A percentile compares a stretch with the other conserved stretches of the same genome.
Conservation (phyloP, 2,797 vertebrate genomes). For the Esox lucius region DNA sequence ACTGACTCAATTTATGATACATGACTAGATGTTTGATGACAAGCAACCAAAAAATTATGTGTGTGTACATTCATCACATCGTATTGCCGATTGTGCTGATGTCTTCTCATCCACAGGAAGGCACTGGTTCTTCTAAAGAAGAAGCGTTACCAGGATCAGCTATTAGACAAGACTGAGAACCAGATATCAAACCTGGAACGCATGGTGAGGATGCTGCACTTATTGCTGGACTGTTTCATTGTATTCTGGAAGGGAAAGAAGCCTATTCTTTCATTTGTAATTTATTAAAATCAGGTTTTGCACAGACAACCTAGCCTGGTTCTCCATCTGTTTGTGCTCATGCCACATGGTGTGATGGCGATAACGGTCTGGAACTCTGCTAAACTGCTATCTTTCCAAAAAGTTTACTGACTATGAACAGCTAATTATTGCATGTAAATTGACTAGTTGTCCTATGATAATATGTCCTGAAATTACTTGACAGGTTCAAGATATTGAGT, state of each 20-base stretch:
- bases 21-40: neutral
- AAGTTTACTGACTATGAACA: neutral
- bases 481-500: slow-evolving; percentile 87
- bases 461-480: slow-evolving; percentile 11
- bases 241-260: slow-evolving; percentile 2
- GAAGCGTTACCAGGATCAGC: slow-evolving; percentile 89
- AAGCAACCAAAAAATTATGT: neutral
- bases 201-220: slow-evolving; percentile 78
- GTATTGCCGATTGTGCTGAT: neutral
- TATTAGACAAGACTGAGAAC: slow-evolving; percentile 86
- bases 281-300: neutral
- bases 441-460: neutral
- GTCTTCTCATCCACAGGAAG: slow-evolving; percentile 71
- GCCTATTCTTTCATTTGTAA: neutral
- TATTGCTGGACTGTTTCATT: neutral
- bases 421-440: neutral
- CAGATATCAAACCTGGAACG: slow-evolving; percentile 90
- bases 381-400: neutral
- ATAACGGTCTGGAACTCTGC: too few relatives aligned
- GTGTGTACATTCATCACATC: neutral
- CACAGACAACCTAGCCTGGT: neutral
- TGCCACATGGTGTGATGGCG: too few relatives aligned
- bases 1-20: neutral
- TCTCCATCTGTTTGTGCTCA: too few relatives aligned
- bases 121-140: slow-evolving; percentile 90